Evolutionary conservation across 2,888 invertebrate species (phyloP), one percentile per base, ranked within the genome.

Genomic region (Mythimna lalbum): DNA sequence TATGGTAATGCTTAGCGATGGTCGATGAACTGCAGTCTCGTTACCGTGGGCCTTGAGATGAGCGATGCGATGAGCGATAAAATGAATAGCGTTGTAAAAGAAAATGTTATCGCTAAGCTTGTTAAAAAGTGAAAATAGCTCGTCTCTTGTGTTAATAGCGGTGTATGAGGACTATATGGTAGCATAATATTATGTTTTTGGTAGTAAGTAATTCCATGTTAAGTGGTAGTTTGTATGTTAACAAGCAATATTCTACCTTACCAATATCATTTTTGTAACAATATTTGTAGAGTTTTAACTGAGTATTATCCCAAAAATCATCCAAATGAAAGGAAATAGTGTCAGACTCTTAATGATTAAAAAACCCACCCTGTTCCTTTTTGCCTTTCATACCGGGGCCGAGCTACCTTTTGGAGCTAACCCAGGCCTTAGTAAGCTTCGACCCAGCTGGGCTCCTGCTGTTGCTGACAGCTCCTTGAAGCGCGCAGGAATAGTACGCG

Each of bases 51-150:
- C 63, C 73, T 78, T 64, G 57, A 56, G 65, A 49, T 69, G 57
- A 82, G 70, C 61, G 67, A 76, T 53, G 57, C 57, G 50, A 63
- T 49, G 21, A 71, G 43, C 60, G 64, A 82, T 83, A 80, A 80
- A 80, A 62, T 63, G 33, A 55, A 72, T 21, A 50, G 43, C 50
- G 60, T 60, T 74, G 59, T 74, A 61, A 77, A 81, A 77, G 65
- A 76, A 67, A 71, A 70, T 76, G 66, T 57, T 74, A 78, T 65
- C 36, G 65, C 62, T 47, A 17, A 59, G 70, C 82, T 84, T 82
- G 84, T 82, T 84, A 82, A 74, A 81, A 83, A 68, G 43, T 49
- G 59, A 39, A 78, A 62, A 27, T 64, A 49, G 21, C 63, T 64
- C 39, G 27, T 56, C 19, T 69, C 43, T 60, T 50, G 56, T 39